These are phyloP conservation scores for Limenitis camilla DNA, from an alignment of 2,888 invertebrate species.

Conservation along the genomic window DNA sequence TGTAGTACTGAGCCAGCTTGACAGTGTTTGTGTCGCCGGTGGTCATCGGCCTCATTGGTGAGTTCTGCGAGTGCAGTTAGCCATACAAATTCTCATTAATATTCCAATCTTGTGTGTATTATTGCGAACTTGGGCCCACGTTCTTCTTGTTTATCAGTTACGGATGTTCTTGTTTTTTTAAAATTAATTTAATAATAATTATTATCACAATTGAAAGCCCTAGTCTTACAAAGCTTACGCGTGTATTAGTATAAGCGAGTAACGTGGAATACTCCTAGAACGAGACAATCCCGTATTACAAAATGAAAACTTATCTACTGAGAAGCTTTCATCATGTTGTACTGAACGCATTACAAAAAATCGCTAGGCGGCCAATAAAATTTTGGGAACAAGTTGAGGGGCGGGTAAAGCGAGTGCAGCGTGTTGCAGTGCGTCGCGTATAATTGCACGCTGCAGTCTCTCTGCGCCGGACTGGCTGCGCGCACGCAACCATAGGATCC, in stretches of 20 bases:
- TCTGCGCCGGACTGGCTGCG: slow-evolving; percentile 62
- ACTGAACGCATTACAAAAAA: slow-evolving; percentile 66
- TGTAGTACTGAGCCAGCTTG: slow-evolving; percentile 31
- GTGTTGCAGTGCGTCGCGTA: slow-evolving; percentile 49
- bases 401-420: slow-evolving; percentile 62
- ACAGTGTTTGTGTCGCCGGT: slow-evolving; percentile 42
- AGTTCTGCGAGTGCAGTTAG: slow-evolving; percentile 72
- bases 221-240: slow-evolving; percentile 45
- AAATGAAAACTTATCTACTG: slow-evolving; percentile 58
- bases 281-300: slow-evolving; percentile 60
- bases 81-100: slow-evolving; percentile 66
- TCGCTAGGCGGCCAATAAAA: slow-evolving; percentile 68
- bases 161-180: slow-evolving; percentile 27
- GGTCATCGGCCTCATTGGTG: slow-evolving; percentile 70
- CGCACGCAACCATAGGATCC: slow-evolving; percentile 63
- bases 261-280: slow-evolving; percentile 12
- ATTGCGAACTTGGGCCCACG: slow-evolving; percentile 55
- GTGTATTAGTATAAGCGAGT: neutral
- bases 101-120: slow-evolving; percentile 55
- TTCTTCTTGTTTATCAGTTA: slow-evolving; percentile 32
- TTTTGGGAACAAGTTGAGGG: slow-evolving; percentile 66
- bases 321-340: slow-evolving; percentile 65
- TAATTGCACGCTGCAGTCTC: slow-evolving; percentile 64
- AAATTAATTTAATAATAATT: slow-evolving; percentile 27
- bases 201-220: slow-evolving; percentile 35